phyloP scores from a whole-genome alignment of 2,888 invertebrate genomes.

The Pollenia griseotomentosa region DNA sequence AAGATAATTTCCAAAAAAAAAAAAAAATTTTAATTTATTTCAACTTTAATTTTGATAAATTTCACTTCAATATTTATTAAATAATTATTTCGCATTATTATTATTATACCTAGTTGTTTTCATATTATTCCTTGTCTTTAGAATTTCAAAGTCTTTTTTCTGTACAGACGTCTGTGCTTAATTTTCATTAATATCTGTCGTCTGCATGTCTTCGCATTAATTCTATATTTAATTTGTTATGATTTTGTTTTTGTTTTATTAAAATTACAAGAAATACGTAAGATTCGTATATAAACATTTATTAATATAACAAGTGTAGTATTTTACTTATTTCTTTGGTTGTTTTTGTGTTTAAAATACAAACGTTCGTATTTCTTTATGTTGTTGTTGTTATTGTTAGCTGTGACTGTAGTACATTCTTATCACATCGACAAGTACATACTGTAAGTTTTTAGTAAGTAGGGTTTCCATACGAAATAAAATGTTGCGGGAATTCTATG shows the following conservation, averaged over 20 bases:
- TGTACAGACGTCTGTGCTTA: background rate
- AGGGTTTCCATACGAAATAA: no score
- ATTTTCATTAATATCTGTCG: slow-evolving; percentile 42
- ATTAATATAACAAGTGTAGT: slow-evolving; percentile 21
- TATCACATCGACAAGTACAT: slow-evolving; percentile 7
- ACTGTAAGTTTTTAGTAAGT: no score
- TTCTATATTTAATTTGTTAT: slow-evolving; percentile 47
- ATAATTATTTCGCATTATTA: no score
- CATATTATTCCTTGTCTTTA: no score
- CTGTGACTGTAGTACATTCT: background rate
- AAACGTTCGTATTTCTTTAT: background rate
- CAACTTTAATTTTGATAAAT: no score
- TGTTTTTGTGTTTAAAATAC: slow-evolving; percentile 7
- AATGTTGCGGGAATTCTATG: no score
- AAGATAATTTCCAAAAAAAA: slow-evolving; percentile 1
- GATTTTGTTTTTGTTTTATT: slow-evolving; percentile 33
- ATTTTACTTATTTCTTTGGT: slow-evolving; percentile 8
- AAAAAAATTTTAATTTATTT: background rate
- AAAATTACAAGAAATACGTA: slow-evolving; percentile 16
- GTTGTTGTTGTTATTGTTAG: background rate
- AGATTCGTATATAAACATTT: background rate
- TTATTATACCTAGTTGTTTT: no score
- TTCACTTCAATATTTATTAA: no score
- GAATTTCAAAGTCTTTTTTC: no score
- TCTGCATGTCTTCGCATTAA: slow-evolving; percentile 36